A percentile compares a stretch with the other conserved stretches of the same genome.
These are phyloP conservation scores for Zosterops japonicus DNA, from an alignment of 2,113 vertebrate genomes.

Conservation along the genomic window DNA sequence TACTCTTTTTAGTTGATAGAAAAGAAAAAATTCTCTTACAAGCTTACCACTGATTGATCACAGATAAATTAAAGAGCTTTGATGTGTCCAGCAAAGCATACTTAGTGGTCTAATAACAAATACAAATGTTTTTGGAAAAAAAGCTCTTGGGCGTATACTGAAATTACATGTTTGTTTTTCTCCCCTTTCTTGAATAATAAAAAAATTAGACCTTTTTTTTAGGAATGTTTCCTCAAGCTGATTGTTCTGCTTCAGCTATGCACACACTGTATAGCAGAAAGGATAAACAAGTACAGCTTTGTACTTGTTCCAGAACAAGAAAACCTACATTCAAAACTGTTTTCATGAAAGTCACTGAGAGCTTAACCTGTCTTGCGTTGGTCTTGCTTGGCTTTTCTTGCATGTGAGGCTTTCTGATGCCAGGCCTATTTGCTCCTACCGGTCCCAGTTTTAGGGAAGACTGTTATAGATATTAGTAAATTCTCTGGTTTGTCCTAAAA, in stretches of 20 bases:
- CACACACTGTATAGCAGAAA: neutral
- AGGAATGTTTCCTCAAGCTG: slow-evolving; percentile 54
- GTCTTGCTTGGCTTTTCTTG: slow-evolving; percentile 38
- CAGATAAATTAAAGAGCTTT: slow-evolving; percentile 70
- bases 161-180: slow-evolving; percentile 64
- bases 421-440: neutral
- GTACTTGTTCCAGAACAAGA: slow-evolving; percentile 19
- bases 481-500: neutral
- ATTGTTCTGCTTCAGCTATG: slow-evolving; percentile 53
- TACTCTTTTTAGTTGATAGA: slow-evolving; percentile 28
- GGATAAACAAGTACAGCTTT: slow-evolving; percentile 69
- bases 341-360: neutral
- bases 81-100: slow-evolving; percentile 65
- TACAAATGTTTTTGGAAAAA: slow-evolving; percentile 68
- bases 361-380: neutral
- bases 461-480: neutral
- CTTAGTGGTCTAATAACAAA: slow-evolving; percentile 60
- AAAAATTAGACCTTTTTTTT: slow-evolving; percentile 10
- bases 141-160: slow-evolving; percentile 41
- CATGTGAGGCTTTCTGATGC: neutral
- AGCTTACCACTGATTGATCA: slow-evolving; percentile 37
- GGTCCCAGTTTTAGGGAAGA: neutral
- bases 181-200: slow-evolving; percentile 62
- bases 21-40: slow-evolving; percentile 29
- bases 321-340: neutral